Evolutionary conservation across 1,140 invertebrate species (phyloP).

Genomic region (Papilio xuthus): DNA sequence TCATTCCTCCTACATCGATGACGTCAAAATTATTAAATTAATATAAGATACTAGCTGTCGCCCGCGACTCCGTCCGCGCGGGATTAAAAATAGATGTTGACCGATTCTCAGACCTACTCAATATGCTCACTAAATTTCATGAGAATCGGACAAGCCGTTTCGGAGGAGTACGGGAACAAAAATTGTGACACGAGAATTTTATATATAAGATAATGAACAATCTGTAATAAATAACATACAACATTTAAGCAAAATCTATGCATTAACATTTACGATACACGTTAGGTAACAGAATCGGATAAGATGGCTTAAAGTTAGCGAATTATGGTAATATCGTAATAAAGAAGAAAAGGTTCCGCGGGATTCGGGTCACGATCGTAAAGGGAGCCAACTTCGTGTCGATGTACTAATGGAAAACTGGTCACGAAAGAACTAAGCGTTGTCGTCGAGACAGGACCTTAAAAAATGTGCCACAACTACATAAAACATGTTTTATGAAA

Average conservation of each 20-base stretch:
- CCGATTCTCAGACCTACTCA: too few species aligned
- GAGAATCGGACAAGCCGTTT: too few species aligned
- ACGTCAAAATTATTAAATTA: not conserved
- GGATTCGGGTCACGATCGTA: constrained; percentile 58
- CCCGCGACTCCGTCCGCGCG: too few species aligned
- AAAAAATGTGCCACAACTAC: not conserved
- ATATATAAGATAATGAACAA: not conserved
- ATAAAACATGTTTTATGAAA: not conserved
- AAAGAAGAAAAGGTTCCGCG: constrained; percentile 44
- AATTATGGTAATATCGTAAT: constrained; percentile 51
- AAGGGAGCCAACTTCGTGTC: constrained; percentile 38
- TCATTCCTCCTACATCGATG: not conserved
- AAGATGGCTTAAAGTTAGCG: constrained; percentile 37
- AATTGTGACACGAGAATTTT: too few species aligned
- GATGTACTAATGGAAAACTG: constrained; percentile 39
- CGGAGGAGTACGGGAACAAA: too few species aligned
- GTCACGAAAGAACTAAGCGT: constrained; percentile 42
- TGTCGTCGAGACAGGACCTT: constrained; percentile 40
- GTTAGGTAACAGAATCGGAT: constrained; percentile 2
- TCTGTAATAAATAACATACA: not conserved
- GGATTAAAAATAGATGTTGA: too few species aligned
- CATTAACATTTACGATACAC: constrained; percentile 31
- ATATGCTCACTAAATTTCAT: too few species aligned
- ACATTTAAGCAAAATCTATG: not conserved
- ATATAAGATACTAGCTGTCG: too few species aligned